A percentile compares a stretch with the other conserved stretches of the same genome.
Conservation (phyloP, 2,113 vertebrate species). For the Takifugu bimaculatus region DNA sequence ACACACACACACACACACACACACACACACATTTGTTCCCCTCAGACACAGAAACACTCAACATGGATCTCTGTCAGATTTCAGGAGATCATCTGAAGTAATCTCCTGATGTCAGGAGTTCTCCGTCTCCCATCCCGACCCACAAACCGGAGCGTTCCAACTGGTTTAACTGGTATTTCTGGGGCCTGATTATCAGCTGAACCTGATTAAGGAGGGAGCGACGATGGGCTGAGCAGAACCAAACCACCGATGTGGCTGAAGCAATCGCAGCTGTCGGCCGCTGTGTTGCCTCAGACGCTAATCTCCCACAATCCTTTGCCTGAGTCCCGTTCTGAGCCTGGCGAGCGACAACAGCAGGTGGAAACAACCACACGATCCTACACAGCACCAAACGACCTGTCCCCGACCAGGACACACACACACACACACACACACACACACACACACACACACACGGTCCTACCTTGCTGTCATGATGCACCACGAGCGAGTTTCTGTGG, state of each 20-base stretch:
- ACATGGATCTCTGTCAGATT: too few species aligned
- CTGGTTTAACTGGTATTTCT: too few species aligned
- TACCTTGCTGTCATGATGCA: conserved; percentile 84
- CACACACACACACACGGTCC: conserved; percentile 27
- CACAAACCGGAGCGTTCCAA: too few species aligned
- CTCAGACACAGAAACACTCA: conserved; percentile 3
- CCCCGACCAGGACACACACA: background rate
- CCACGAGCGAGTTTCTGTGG: conserved; percentile 80
- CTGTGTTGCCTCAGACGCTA: conserved; percentile 42
- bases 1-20: too few species aligned
- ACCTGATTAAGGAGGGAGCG: too few species aligned
- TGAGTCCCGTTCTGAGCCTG: conserved; percentile 21
- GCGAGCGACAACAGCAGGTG: conserved; percentile 59
- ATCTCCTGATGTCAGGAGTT: too few species aligned
- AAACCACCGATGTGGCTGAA: too few species aligned
- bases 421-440: background rate
- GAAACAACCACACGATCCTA: conserved; percentile 11
- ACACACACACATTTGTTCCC: conserved; percentile 1
- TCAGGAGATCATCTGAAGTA: too few species aligned
- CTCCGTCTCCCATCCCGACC: too few species aligned
- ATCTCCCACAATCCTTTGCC: conserved; percentile 49
- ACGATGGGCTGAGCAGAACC: too few species aligned
- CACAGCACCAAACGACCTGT: too few species aligned
- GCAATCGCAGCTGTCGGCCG: conserved; percentile 44
- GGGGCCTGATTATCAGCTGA: too few species aligned